These are phyloP conservation scores for Conus ventricosus DNA, from an alignment of 1,140 invertebrate genomes.

Conservation along the genomic window DNA sequence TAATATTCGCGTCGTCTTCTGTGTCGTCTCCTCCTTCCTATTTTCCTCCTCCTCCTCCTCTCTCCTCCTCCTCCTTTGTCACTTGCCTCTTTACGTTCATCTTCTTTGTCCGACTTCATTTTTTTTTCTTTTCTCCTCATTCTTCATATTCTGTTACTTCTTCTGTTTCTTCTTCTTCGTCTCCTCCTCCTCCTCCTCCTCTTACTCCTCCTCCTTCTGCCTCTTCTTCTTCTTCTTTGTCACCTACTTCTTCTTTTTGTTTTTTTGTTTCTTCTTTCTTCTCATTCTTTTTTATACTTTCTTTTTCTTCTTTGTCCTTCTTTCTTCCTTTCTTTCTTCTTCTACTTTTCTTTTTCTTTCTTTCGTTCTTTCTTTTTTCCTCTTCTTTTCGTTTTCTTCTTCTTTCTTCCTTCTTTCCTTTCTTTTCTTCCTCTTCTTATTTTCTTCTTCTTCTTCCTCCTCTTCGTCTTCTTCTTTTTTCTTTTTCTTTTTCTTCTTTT, in stretches of 20 bases:
- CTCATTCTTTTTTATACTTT: not conserved
- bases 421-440: not conserved
- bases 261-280: not conserved
- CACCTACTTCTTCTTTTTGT: not conserved
- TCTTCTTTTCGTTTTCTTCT: not conserved
- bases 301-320: not conserved
- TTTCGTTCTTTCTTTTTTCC: not conserved
- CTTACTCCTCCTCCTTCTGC: not conserved
- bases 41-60: too few species aligned
- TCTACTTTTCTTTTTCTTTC: not conserved
- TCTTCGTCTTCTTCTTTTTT: not conserved
- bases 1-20: too few species aligned
- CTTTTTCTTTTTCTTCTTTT: not conserved
- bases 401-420: not conserved
- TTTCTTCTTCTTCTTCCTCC: not conserved
- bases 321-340: not conserved
- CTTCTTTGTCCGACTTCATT: not conserved
- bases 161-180: too few species aligned
- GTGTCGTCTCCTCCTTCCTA: too few species aligned
- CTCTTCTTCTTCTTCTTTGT: not conserved
- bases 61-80: too few species aligned
- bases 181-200: not conserved
- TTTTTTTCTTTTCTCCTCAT: not conserved
- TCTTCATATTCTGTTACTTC: not conserved
- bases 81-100: not conserved